Evolutionary conservation across 2,113 vertebrate species (phyloP).

Genomic region (Poecile atricapillus): DNA sequence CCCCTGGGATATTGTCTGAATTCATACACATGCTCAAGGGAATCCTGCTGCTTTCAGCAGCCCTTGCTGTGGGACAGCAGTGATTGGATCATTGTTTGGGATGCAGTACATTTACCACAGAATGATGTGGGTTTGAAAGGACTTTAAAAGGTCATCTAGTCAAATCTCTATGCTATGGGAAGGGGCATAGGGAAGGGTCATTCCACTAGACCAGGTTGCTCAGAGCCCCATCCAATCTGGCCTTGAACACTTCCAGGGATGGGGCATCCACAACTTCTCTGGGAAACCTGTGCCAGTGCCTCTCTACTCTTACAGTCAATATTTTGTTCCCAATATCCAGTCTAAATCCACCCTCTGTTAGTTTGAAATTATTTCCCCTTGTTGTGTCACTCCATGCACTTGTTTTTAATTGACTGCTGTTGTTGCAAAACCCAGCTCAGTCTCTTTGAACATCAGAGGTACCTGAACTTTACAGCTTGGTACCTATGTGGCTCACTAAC

Average conservation of each 20-base stretch:
- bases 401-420: neutral
- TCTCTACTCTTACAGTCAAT: neutral
- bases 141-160: neutral
- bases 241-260: neutral
- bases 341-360: neutral
- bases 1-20: neutral
- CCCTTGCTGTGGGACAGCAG: neutral
- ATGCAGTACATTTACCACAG: neutral
- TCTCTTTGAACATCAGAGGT: neutral
- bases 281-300: neutral
- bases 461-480: neutral
- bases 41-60: neutral
- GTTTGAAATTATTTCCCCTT: neutral
- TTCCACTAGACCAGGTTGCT: neutral
- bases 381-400: neutral
- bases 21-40: neutral
- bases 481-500: neutral
- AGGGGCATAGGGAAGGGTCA: neutral
- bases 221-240: neutral
- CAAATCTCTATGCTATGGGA: neutral
- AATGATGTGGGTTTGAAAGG: neutral
- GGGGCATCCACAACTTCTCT: neutral
- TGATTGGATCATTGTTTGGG: neutral
- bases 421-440: neutral
- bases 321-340: neutral